phyloP scores from a whole-genome alignment of 1,140 invertebrate genomes.

The Magallana ariakensis region DNA sequence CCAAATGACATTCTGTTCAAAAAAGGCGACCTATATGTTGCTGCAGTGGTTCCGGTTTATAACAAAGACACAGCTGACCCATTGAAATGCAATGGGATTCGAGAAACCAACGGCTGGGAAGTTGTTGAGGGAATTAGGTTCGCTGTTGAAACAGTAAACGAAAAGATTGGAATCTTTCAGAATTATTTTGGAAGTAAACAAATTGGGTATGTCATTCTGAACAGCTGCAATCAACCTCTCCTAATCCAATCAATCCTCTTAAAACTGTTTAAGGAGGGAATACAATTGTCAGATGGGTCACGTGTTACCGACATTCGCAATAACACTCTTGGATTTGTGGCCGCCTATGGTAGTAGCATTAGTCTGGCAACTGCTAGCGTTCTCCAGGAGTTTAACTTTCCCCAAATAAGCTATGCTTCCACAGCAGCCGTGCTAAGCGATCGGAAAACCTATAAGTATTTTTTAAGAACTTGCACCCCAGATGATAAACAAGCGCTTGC shows the following conservation, averaged over 20 bases:
- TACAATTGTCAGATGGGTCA: not conserved
- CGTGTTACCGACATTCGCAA: not conserved
- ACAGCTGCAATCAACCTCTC: slow-evolving; percentile 50
- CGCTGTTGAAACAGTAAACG: slow-evolving; percentile 36
- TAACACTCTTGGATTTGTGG: slow-evolving; percentile 47
- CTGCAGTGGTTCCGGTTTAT: slow-evolving; percentile 41
- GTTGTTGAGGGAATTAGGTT: slow-evolving; percentile 44
- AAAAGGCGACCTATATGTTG: slow-evolving; percentile 46
- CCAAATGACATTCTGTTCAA: slow-evolving; percentile 33
- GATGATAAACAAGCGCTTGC: slow-evolving; percentile 35
- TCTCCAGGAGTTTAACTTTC: slow-evolving; percentile 5
- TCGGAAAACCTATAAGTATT: slow-evolving; percentile 17
- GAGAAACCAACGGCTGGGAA: slow-evolving; percentile 8
- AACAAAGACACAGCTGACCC: slow-evolving; percentile 12
- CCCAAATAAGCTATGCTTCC: slow-evolving; percentile 44
- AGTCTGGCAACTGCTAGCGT: slow-evolving; percentile 36
- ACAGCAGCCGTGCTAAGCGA: slow-evolving; percentile 43
- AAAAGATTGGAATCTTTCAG: not conserved
- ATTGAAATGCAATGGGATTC: slow-evolving; percentile 19
- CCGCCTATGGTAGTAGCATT: slow-evolving; percentile 27
- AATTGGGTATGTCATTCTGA: slow-evolving; percentile 42
- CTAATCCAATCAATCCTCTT: slow-evolving; percentile 33
- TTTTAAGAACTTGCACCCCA: slow-evolving; percentile 32
- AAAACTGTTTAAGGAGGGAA: slow-evolving; percentile 10
- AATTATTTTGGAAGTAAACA: not conserved